A percentile compares a stretch with the other conserved stretches of the same genome.
These are phyloP conservation scores for Montifringilla adamsi DNA, from an alignment of 2,113 vertebrate species.

Conservation along the genomic window DNA sequence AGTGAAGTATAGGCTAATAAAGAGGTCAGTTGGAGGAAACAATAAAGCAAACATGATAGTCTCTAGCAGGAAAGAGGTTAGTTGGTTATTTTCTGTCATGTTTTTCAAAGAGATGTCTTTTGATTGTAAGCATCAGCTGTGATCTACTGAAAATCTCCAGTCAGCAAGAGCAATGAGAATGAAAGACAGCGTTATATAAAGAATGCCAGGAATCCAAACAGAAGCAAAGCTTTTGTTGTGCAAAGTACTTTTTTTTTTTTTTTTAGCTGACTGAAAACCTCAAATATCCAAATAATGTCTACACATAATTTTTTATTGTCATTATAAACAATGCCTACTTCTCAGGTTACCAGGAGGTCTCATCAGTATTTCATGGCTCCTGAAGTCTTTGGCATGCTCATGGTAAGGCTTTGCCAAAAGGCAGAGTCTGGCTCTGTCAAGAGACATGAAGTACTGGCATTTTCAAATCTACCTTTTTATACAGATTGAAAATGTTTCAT, in stretches of 20 bases:
- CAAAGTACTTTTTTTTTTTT: neutral
- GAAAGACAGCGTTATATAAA: neutral
- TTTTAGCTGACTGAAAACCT: neutral
- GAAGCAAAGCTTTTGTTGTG: neutral
- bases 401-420: neutral
- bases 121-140: neutral
- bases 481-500: neutral
- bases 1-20: neutral
- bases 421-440: neutral
- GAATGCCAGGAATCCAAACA: neutral
- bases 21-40: neutral
- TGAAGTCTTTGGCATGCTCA: neutral
- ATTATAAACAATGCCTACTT: neutral
- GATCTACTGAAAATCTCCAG: neutral
- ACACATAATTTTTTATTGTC: neutral
- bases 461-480: neutral
- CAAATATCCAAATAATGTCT: neutral
- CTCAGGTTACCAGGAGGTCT: neutral
- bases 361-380: neutral
- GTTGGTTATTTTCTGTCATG: rapidly evolving
- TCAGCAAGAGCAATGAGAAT: neutral
- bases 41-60: neutral
- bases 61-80: neutral
- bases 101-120: neutral
- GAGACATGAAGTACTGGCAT: neutral